Percentiles rank a stretch among this genome's conserved stretches.
phyloP scores from a whole-genome alignment of 2,888 invertebrate species.

The Rhamnusium bicolor region DNA sequence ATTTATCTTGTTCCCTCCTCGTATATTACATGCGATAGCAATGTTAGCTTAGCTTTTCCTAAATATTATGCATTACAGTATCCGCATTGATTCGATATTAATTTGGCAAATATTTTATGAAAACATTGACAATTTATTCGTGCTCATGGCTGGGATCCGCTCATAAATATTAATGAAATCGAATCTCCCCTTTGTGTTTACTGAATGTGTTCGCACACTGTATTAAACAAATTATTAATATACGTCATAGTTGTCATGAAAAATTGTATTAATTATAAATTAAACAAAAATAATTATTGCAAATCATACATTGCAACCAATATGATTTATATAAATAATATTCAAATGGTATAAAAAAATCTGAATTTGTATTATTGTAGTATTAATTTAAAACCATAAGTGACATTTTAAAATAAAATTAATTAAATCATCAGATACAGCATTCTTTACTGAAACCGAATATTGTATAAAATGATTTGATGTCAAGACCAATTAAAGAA shows the following conservation, averaged over 20 bases:
- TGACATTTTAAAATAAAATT: constrained; percentile 23
- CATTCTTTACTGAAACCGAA: constrained; percentile 27
- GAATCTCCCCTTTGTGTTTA: constrained; percentile 61
- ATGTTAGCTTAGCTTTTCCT: constrained; percentile 57
- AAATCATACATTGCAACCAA: constrained; percentile 12
- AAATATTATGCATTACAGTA: constrained; percentile 64
- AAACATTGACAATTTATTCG: constrained; percentile 68
- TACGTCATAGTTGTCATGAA: constrained; percentile 25
- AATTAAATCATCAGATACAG: constrained; percentile 24
- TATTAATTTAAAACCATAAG: constrained; percentile 14
- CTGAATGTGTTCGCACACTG: constrained; percentile 51
- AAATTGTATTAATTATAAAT: constrained; percentile 36
- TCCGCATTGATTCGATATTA: constrained; percentile 66
- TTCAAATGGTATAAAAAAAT: constrained; percentile 21
- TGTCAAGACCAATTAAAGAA: constrained; percentile 43
- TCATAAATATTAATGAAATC: constrained; percentile 67
- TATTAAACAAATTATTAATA: constrained; percentile 42
- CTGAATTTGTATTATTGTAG: constrained; percentile 13
- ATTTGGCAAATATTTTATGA: constrained; percentile 68
- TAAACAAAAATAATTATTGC: constrained; percentile 25
- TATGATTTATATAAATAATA: constrained; percentile 31
- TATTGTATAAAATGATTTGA: constrained; percentile 33
- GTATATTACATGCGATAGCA: constrained; percentile 47
- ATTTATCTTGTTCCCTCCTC: constrained; percentile 32
- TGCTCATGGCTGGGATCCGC: constrained; percentile 63